Percentiles rank a stretch among this genome's conserved stretches.
Conservation (phyloP, 2,113 vertebrate genomes). For the Notechis scutatus region DNA sequence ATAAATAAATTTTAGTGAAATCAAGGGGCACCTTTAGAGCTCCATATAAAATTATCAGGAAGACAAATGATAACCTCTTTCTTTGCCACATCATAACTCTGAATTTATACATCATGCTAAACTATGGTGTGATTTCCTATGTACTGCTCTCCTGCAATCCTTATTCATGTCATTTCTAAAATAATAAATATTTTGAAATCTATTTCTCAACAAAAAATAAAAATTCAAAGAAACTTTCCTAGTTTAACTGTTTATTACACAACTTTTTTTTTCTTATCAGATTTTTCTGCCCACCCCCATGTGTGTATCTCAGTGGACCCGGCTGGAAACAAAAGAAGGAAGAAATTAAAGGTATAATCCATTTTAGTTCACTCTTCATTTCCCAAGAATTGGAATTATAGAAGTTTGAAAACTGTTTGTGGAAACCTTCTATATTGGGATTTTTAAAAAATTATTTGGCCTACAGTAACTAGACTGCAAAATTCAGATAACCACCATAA, state of each 20-base stretch:
- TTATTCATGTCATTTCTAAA: neutral
- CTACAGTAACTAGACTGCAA: neutral
- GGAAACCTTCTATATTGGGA: neutral
- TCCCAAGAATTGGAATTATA: neutral
- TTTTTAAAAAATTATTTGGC: neutral
- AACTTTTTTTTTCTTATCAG: slow-evolving; percentile 57
- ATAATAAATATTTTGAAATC: neutral
- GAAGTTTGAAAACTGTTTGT: neutral
- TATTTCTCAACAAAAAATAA: neutral
- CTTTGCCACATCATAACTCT: neutral
- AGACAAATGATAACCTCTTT: neutral
- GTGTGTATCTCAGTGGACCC: slow-evolving; percentile 83
- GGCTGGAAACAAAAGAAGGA: slow-evolving; percentile 87
- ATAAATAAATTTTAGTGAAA: neutral
- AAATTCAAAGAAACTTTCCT: neutral
- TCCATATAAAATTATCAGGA: neutral
- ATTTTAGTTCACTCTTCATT: neutral
- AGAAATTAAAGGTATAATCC: slow-evolving; percentile 77
- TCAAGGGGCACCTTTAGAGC: neutral
- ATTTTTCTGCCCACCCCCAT: slow-evolving; percentile 96
- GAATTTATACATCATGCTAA: neutral
- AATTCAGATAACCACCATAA: neutral
- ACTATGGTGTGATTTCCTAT: neutral
- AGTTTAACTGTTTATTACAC: neutral
- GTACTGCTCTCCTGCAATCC: neutral